Conservation (phyloP, 30 jellyfish, hydroid and myxozoan species). For the Cassiopea xamachana region DNA sequence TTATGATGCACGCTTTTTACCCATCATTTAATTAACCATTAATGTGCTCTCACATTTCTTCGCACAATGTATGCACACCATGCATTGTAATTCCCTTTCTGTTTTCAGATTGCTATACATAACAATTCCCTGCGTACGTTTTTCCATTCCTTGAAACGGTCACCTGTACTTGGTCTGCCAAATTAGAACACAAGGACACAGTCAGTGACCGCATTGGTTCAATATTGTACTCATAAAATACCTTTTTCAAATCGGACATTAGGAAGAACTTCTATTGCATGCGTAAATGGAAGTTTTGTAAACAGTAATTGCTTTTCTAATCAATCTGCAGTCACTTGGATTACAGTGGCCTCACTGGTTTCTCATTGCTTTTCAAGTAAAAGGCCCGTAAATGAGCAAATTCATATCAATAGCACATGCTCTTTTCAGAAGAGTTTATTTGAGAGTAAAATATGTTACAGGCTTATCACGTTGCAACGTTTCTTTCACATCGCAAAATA, state of each 20-base stretch:
- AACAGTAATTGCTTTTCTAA: constrained; percentile 20
- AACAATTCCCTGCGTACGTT: constrained; percentile 11
- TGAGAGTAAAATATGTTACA: not conserved
- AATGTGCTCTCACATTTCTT: not conserved
- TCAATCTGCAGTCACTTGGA: constrained; percentile 10
- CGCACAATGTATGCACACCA: not conserved
- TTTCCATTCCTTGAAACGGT: constrained; percentile 36
- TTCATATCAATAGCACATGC: not conserved
- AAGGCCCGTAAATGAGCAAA: not conserved
- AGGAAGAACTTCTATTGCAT: constrained; percentile 34
- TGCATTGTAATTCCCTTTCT: constrained; percentile 1
- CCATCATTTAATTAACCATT: not conserved
- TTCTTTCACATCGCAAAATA: not conserved
- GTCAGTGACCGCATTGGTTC: constrained; percentile 12
- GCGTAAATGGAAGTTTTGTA: constrained; percentile 36
- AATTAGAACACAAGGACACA: constrained; percentile 19
- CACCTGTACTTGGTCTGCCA: constrained; percentile 39
- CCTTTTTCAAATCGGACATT: not conserved
- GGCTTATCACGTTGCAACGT: not conserved
- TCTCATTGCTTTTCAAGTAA: constrained; percentile 11
- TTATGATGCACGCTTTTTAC: not conserved
- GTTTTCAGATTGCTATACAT: constrained; percentile 6
- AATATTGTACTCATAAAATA: not conserved
- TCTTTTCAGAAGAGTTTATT: not conserved
- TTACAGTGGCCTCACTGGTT: constrained; percentile 16